A percentile compares a stretch with the other conserved stretches of the same genome.
phyloP scores from a whole-genome alignment of 2,113 vertebrate genomes.

The Nothobranchius furzeri region DNA sequence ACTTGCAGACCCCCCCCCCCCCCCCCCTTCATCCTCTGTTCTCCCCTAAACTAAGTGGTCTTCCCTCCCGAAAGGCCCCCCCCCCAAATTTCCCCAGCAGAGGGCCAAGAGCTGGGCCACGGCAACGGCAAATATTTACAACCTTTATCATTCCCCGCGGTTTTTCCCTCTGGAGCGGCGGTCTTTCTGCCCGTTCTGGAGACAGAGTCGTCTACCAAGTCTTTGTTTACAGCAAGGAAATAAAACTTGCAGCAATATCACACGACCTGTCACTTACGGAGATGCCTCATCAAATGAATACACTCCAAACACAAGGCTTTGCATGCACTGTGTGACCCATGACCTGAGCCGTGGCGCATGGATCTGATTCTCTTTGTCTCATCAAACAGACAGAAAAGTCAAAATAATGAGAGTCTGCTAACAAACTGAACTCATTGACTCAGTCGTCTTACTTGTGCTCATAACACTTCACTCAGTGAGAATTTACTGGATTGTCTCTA shows the following conservation, averaged over 20 bases:
- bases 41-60: too few species aligned
- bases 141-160: conserved; percentile 76
- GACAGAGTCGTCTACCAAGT: conserved; percentile 69
- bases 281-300: conserved; percentile 20
- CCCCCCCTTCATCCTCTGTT: conserved; percentile 2
- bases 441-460: not conserved
- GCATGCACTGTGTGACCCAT: too few species aligned
- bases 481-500: not conserved
- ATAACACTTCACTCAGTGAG: not conserved
- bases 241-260: conserved; percentile 77
- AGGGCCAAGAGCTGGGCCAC: conserved; percentile 68
- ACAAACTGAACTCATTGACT: not conserved
- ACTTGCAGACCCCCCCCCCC: conserved; percentile 63
- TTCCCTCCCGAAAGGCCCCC: conserved; percentile 1
- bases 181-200: conserved; percentile 39
- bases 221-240: conserved; percentile 77
- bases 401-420: conserved; percentile 8
- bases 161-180: conserved; percentile 74
- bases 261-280: conserved; percentile 63
- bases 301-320: conserved; percentile 19
- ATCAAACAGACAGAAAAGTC: conserved; percentile 13
- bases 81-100: conserved; percentile 57
- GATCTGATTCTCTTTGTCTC: conserved; percentile 7
- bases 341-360: too few species aligned
- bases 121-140: conserved; percentile 80